Conservation (phyloP, 2,113 vertebrate genomes). For the Muntiacus reevesi region DNA sequence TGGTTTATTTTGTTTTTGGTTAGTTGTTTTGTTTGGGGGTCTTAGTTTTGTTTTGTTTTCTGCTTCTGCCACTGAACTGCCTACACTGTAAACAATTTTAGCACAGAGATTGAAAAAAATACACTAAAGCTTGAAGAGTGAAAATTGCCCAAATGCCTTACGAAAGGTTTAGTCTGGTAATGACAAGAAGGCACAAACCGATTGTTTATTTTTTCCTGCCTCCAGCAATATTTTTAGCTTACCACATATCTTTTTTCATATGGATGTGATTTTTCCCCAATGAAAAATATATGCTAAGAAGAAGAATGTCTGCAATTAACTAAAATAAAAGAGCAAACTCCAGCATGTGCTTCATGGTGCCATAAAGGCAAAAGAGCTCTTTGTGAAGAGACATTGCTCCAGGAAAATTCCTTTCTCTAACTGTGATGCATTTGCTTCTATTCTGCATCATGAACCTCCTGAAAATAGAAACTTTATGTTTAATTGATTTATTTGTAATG, state of each 20-base stretch:
- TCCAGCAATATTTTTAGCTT: conserved; percentile 36
- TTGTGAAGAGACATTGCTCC: conserved; percentile 45
- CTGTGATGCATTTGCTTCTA: conserved; percentile 76
- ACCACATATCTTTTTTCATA: conserved; percentile 50
- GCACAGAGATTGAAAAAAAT: background rate
- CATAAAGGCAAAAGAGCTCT: conserved; percentile 26
- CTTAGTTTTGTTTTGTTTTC: background rate
- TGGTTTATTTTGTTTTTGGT: background rate
- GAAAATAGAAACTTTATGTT: conserved; percentile 88
- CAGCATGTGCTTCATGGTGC: background rate
- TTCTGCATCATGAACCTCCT: conserved; percentile 75
- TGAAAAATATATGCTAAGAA: conserved; percentile 65
- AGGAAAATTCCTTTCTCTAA: conserved; percentile 76
- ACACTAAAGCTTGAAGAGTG: conserved; percentile 36
- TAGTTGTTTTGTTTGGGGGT: background rate
- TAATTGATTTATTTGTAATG: conserved; percentile 94
- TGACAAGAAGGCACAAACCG: conserved; percentile 42
- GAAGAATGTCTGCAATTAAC: conserved; percentile 53
- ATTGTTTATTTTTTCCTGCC: conserved; percentile 53
- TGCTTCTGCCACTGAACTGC: background rate
- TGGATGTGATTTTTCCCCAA: conserved; percentile 45
- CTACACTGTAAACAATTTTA: background rate
- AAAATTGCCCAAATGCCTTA: conserved; percentile 30
- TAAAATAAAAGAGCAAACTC: conserved; percentile 56
- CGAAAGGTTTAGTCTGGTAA: conserved; percentile 13